Percentiles rank a stretch among this genome's conserved stretches.
Evolutionary conservation across 2,888 invertebrate genomes (phyloP).

Genomic region (Amiota mariae): DNA sequence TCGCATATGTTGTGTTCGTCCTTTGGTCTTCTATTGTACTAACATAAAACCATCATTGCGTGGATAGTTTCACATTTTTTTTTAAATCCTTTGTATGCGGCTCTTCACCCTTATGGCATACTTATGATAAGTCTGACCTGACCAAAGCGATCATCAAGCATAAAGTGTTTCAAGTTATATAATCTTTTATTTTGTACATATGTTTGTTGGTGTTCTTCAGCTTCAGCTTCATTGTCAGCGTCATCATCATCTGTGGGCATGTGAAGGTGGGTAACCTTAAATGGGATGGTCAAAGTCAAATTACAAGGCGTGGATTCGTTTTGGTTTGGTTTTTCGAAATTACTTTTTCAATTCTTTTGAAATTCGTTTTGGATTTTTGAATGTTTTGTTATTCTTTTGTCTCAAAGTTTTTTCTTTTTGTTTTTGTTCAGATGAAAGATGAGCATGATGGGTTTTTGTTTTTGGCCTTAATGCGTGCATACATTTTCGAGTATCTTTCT

Average conservation of each 20-base stretch:
- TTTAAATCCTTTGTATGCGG: neutral
- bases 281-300: constrained; percentile 14
- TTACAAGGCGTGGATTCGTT: constrained; percentile 26
- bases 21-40: neutral
- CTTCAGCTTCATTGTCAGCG: too few relatives aligned
- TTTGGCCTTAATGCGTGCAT: too few relatives aligned
- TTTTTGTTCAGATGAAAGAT: too few relatives aligned
- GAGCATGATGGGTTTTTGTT: too few relatives aligned
- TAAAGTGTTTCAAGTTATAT: too few relatives aligned
- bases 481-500: too few relatives aligned
- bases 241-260: too few relatives aligned
- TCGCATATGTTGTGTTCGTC: constrained; percentile 17
- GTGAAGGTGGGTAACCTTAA: constrained; percentile 10
- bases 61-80: neutral
- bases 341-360: constrained; percentile 20
- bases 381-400: neutral
- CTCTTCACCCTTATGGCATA: constrained; percentile 18
- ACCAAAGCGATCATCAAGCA: constrained; percentile 1
- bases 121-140: neutral
- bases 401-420: too few relatives aligned
- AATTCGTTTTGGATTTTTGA: constrained; percentile 18
- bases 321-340: constrained; percentile 27
- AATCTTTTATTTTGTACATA: neutral
- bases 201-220: neutral
- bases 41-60: neutral